A percentile compares a stretch with the other conserved stretches of the same genome.
Conservation (phyloP, 2,797 vertebrate species). For the Sylvia borin region DNA sequence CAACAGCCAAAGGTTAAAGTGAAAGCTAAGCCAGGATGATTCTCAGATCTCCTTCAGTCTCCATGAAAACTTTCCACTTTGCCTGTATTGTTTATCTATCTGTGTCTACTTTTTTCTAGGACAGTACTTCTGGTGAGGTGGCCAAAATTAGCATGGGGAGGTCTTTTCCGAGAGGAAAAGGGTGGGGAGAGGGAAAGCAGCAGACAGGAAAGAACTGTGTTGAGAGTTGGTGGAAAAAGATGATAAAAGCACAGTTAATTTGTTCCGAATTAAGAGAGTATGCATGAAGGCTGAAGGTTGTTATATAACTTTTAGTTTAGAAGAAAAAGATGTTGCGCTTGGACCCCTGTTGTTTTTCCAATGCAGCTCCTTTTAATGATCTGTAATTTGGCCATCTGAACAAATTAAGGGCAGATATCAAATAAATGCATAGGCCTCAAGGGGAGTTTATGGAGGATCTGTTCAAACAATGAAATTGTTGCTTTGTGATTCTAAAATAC, state of each 20-base stretch:
- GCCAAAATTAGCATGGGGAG: not conserved
- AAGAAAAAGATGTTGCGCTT: not conserved
- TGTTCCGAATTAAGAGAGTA: not conserved
- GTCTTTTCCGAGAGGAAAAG: constrained; percentile 25
- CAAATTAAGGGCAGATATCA: not conserved
- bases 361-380: not conserved
- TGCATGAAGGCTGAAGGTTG: not conserved
- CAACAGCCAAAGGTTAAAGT: not conserved
- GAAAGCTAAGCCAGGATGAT: not conserved
- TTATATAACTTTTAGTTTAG: not conserved
- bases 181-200: constrained; percentile 24
- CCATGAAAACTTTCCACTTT: not conserved
- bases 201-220: constrained; percentile 13
- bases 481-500: not conserved
- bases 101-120: not conserved
- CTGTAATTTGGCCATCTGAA: not conserved
- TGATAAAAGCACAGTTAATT: not conserved
- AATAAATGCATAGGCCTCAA: not conserved
- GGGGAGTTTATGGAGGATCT: not conserved
- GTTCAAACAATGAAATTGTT: not conserved
- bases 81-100: not conserved
- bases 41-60: not conserved
- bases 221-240: not conserved
- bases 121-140: not conserved
- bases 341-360: not conserved